Conservation (phyloP, 2,888 invertebrate species). For the Anoplius nigerrimus region DNA sequence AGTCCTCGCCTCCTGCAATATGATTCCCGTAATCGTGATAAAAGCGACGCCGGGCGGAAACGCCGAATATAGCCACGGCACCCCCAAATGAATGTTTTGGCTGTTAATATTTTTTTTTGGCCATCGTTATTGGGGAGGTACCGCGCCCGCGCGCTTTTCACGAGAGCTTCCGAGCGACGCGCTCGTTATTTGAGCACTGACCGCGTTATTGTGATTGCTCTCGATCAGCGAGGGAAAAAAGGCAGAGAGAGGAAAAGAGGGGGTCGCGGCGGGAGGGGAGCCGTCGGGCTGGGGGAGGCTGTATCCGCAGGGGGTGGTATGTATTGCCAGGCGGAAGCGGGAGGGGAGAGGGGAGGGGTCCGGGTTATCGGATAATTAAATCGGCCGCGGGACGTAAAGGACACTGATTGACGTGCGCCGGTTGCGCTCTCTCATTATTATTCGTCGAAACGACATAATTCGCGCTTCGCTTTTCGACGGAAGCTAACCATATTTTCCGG, state of each 20-base stretch:
- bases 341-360: slow-evolving; percentile 6
- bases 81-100: too few relatives aligned
- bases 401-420: slow-evolving; percentile 64
- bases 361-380: slow-evolving; percentile 75
- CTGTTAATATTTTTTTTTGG: too few relatives aligned
- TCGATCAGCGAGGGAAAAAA: slow-evolving; percentile 44
- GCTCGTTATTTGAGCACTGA: slow-evolving; percentile 43
- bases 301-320: not conserved
- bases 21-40: too few relatives aligned
- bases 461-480: slow-evolving; percentile 64
- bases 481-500: slow-evolving; percentile 49
- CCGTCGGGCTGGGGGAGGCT: not conserved
- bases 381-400: slow-evolving; percentile 61
- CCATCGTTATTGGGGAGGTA: slow-evolving; percentile 26
- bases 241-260: slow-evolving; percentile 19
- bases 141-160: slow-evolving; percentile 42
- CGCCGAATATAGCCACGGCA: too few relatives aligned
- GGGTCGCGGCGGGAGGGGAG: not conserved
- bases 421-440: slow-evolving; percentile 70
- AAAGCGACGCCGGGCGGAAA: too few relatives aligned
- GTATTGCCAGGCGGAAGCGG: not conserved
- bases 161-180: slow-evolving; percentile 37
- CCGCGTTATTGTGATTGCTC: slow-evolving; percentile 51
- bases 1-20: too few relatives aligned
- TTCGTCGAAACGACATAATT: slow-evolving; percentile 73